Conservation (phyloP, 2,797 vertebrate genomes). For the Ceryle rudis region DNA sequence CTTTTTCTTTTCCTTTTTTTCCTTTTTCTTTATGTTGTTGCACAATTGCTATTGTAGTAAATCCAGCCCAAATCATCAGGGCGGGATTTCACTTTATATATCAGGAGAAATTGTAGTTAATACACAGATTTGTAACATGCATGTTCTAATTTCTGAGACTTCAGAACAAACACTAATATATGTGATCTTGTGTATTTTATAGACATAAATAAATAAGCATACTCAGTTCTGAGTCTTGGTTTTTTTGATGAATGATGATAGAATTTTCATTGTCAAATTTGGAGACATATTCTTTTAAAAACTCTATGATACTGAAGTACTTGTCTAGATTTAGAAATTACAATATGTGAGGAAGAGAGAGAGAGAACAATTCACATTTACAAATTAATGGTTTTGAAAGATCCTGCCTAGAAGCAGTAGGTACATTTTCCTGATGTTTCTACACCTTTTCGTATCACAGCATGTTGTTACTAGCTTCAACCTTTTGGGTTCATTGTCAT, state of each 20-base stretch:
- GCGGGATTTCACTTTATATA: background rate
- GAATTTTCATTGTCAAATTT: background rate
- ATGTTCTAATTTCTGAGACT: background rate
- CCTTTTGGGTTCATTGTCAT: background rate
- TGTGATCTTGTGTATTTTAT: background rate
- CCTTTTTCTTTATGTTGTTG: background rate
- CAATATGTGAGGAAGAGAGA: background rate
- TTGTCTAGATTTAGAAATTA: background rate
- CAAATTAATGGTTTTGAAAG: background rate
- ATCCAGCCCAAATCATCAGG: background rate
- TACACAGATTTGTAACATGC: background rate
- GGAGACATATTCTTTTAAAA: background rate
- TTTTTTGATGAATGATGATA: background rate
- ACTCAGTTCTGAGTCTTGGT: background rate
- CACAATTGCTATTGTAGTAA: background rate
- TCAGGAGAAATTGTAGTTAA: background rate
- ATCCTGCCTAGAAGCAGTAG: rapidly evolving
- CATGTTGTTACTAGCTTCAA: background rate
- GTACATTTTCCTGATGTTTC: background rate
- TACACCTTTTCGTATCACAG: background rate
- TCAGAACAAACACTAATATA: background rate
- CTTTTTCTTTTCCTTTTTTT: background rate
- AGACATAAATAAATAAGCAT: background rate
- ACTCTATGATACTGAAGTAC: background rate
- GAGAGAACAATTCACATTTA: background rate